Conservation (phyloP, 2,113 vertebrate species). For the Dascyllus trimaculatus region DNA sequence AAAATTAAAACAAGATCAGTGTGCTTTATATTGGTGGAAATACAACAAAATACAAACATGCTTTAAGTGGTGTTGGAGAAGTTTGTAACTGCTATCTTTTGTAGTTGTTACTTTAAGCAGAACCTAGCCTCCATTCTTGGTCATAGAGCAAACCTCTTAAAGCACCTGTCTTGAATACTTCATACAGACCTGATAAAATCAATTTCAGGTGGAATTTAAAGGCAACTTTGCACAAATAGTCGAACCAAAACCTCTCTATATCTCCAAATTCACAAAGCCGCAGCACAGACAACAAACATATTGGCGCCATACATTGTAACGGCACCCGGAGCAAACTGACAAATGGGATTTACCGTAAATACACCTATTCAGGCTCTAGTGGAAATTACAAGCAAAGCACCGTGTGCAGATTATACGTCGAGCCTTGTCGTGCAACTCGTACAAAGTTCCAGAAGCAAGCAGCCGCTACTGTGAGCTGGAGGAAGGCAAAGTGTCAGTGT, state of each 20-base stretch:
- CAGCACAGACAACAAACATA: not conserved
- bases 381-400: constrained; percentile 35
- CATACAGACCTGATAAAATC: not conserved
- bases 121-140: not conserved
- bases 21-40: not conserved
- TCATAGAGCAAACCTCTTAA: not conserved
- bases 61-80: not conserved
- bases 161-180: constrained; percentile 6
- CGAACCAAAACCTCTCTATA: not conserved
- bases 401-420: constrained; percentile 2
- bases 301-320: not conserved
- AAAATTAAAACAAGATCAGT: not conserved
- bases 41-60: not conserved
- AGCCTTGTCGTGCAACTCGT: not conserved
- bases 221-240: not conserved
- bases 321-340: not conserved
- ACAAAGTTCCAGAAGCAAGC: constrained; percentile 1
- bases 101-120: not conserved
- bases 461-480: constrained; percentile 2
- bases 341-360: constrained; percentile 6
- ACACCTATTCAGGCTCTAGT: not conserved
- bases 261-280: not conserved
- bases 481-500: constrained; percentile 28
- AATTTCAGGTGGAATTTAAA: not conserved
- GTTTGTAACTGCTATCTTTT: too few species aligned